Evolutionary conservation across 2,888 invertebrate genomes (phyloP), one percentile per base, ranked within the genome.

Genomic region (Xylocampa areola): DNA sequence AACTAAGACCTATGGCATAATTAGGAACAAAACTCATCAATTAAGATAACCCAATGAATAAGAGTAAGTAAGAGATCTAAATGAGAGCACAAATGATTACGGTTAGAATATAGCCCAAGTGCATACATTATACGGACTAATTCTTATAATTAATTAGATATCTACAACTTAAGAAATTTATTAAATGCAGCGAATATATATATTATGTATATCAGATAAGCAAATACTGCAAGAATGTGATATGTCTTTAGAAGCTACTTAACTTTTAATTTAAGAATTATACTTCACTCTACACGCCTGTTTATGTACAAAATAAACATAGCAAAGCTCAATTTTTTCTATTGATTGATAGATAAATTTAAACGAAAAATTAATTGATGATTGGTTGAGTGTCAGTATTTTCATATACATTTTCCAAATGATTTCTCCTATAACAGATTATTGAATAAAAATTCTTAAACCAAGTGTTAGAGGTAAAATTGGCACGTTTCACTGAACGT

Each of bases 11-110:
- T 37, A 19, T 29, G 6, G 10, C 3, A 16, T 8, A 29, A 29
- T 17, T 21, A 50, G 52, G 39, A 52, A 64, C 39, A n/a, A 48
- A 45, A 40, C 6, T n/a, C 14, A 36, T 39, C 0, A 32, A 29
- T 52, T 52, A 48, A 39, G 5, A 40, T 13, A 41, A 29, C 14
- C 17, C 13, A 23, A 35, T 2, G 4, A 16, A 32, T 6, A 27
- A 13, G 36, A 49, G 35, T 2, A 2, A 16, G 27, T 6, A 27
- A 13, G 36, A 49, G 35, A 55, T 43, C 43, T 13, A 13, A 47
- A 27, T 33, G 30, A 37, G 33, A 39, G 44, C 6, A 43, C 30
- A 5, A 8, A 8, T 32, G 1, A 14, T 19, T 14, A n/a, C n/a
- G n/a, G n/a, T n/a, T 27, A 4, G 40, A 35, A 37, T 6, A 36